Conservation (phyloP, 2,113 vertebrate genomes). For the Xyliphius kryptos region DNA sequence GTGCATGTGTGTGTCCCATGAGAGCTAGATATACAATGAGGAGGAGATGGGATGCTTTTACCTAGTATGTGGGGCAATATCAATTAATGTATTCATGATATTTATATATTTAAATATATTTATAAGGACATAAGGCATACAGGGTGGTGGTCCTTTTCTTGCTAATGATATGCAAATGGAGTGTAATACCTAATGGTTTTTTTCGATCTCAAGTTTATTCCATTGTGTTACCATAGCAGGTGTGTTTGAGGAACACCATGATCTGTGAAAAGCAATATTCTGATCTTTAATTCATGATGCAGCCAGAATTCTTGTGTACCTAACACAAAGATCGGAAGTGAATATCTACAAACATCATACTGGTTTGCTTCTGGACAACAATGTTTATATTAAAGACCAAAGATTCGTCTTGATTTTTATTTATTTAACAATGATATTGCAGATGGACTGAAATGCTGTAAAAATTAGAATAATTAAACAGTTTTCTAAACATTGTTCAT, state of each 20-base stretch:
- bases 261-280: slow-evolving; percentile 21
- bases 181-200: slow-evolving; percentile 59
- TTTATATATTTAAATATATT: slow-evolving; percentile 78
- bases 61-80: slow-evolving; percentile 47
- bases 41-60: slow-evolving; percentile 43
- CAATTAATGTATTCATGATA: slow-evolving; percentile 71
- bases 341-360: neutral
- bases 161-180: slow-evolving; percentile 70
- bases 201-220: slow-evolving; percentile 54
- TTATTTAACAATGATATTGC: no score
- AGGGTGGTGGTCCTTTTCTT: slow-evolving; percentile 54
- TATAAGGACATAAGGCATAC: slow-evolving; percentile 65
- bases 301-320: neutral
- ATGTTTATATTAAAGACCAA: slow-evolving; percentile 6
- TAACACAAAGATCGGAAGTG: slow-evolving; percentile 18
- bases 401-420: neutral
- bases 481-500: neutral
- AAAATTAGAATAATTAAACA: neutral
- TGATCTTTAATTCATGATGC: slow-evolving; percentile 43
- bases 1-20: slow-evolving; percentile 44
- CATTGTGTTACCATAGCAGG: slow-evolving; percentile 40
- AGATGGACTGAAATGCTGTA: no score
- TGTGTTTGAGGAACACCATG: slow-evolving; percentile 37
- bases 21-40: slow-evolving; percentile 37
- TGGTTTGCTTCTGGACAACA: neutral